phyloP scores from a whole-genome alignment of 2,113 vertebrate species.

The Amphilophus citrinellus region DNA sequence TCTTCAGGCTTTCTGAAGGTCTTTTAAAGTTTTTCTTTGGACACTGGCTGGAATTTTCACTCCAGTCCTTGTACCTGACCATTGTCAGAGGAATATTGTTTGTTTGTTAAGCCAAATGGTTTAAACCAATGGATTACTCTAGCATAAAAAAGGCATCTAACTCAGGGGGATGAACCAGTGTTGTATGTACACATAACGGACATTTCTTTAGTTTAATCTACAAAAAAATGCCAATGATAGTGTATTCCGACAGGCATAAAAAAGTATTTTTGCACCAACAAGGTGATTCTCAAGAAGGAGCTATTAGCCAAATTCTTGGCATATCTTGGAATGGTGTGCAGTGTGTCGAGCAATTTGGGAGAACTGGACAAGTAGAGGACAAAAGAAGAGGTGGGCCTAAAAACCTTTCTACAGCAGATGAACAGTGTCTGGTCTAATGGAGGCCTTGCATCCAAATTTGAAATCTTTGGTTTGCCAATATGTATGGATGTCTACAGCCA shows the following conservation, averaged over 20 bases:
- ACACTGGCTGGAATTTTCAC: neutral
- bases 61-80: neutral
- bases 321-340: neutral
- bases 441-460: neutral
- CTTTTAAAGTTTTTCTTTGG: neutral
- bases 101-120: neutral
- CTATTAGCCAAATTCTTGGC: neutral
- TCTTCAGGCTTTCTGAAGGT: neutral
- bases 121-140: neutral
- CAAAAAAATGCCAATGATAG: neutral
- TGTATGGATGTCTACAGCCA: neutral
- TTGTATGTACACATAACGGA: neutral
- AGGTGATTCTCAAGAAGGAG: neutral
- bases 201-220: neutral
- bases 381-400: neutral
- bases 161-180: neutral
- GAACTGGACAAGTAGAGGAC: neutral
- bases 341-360: neutral
- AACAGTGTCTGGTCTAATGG: too few species aligned
- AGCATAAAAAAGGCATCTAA: neutral
- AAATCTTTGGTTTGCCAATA: neutral
- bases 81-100: too few species aligned
- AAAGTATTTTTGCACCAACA: neutral
- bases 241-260: neutral
- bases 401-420: neutral